Evolutionary conservation across 2,888 invertebrate species (phyloP).

Genomic region (Brachypalpus laphriformis): DNA sequence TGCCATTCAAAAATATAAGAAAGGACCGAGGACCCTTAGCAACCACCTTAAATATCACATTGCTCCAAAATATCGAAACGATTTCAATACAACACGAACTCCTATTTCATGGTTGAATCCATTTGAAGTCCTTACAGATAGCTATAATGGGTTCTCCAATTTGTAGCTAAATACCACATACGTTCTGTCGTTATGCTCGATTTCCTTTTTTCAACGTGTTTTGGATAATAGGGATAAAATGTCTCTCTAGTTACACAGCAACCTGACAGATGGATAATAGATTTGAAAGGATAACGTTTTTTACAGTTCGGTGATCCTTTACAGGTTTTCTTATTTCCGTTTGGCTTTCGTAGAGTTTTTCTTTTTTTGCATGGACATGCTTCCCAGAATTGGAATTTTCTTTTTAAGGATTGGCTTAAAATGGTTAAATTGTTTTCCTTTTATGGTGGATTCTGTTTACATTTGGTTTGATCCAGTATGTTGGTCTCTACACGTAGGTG

Average conservation of each 20-base stretch:
- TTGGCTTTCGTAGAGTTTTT: background rate
- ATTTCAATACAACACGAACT: too few species aligned
- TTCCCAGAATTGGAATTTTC: background rate
- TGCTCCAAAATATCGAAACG: too few species aligned
- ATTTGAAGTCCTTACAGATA: background rate
- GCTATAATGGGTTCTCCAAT: background rate
- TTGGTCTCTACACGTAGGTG: background rate
- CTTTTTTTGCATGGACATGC: background rate
- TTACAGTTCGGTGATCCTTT: background rate
- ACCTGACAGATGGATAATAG: background rate
- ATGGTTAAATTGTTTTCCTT: background rate
- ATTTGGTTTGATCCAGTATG: background rate
- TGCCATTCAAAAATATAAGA: too few species aligned
- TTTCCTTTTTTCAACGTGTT: background rate
- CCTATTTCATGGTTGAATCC: background rate
- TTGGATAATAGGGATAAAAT: background rate
- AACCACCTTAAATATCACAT: too few species aligned
- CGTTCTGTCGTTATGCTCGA: background rate
- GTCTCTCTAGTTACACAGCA: background rate
- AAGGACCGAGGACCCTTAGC: too few species aligned
- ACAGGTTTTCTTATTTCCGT: background rate
- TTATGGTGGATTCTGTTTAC: background rate
- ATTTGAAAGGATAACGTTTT: background rate
- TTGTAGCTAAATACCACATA: background rate
- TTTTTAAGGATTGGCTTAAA: background rate